These are phyloP conservation scores for Odontocolon sp. DNA, from an alignment of 2,888 invertebrate species.

Conservation along the genomic window DNA sequence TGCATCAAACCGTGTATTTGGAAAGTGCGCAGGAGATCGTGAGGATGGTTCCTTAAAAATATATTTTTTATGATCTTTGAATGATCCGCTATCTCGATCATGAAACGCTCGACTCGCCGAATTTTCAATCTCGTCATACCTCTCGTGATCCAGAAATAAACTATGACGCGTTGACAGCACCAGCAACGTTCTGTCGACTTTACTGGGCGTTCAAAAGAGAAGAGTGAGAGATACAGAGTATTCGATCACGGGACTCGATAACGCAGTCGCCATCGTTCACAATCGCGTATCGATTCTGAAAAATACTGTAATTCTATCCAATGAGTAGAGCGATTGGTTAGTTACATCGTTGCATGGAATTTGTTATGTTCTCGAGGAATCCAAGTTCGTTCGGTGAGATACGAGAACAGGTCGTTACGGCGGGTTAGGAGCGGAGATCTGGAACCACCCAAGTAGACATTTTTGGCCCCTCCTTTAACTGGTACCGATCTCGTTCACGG, in stretches of 20 bases:
- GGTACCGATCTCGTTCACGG: no score
- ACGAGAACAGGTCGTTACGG: no score
- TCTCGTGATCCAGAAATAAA: slow-evolving; percentile 47
- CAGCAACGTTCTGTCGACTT: slow-evolving; percentile 27
- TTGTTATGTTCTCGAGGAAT: background rate
- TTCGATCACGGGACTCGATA: slow-evolving; percentile 42
- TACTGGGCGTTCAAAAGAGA: slow-evolving; percentile 20
- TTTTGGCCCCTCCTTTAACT: no score
- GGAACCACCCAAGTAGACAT: no score
- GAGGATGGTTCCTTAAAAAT: background rate
- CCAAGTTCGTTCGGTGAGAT: background rate
- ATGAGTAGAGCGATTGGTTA: no score
- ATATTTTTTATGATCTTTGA: background rate
- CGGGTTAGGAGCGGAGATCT: no score
- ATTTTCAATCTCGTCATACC: background rate
- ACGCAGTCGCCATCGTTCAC: slow-evolving; percentile 26
- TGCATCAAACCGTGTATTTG: background rate
- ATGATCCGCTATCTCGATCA: slow-evolving; percentile 10
- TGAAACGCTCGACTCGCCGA: slow-evolving; percentile 10
- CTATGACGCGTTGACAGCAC: slow-evolving; percentile 50
- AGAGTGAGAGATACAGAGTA: slow-evolving; percentile 27
- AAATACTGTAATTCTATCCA: no score
- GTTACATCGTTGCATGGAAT: no score
- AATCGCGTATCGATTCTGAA: slow-evolving; percentile 20
- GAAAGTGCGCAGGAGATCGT: background rate